These are phyloP conservation scores for Scrobipalpa atriplicella DNA, from an alignment of 2,888 invertebrate genomes.

Conservation along the genomic window DNA sequence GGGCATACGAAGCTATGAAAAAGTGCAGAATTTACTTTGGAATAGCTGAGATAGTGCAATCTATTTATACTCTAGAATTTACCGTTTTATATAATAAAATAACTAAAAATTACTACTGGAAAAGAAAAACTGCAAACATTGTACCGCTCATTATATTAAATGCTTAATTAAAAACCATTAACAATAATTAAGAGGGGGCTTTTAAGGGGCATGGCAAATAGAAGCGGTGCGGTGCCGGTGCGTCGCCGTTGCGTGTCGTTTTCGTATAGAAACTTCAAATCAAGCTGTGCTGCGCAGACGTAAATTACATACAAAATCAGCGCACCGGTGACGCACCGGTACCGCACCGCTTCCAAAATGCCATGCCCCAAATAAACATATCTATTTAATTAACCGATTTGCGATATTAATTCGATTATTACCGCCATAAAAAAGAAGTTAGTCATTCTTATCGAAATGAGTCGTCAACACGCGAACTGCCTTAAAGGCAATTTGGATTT, in stretches of 20 bases:
- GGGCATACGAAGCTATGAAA: too few relatives aligned
- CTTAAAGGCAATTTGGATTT: slow-evolving; percentile 75
- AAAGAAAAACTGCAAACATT: neutral
- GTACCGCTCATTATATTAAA: slow-evolving; percentile 12
- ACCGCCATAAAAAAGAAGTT: slow-evolving; percentile 73
- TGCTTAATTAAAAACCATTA: slow-evolving; percentile 35
- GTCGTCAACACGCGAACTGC: slow-evolving; percentile 35
- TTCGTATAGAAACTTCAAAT: too few relatives aligned
- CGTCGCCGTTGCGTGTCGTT: too few relatives aligned
- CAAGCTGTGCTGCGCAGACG: too few relatives aligned
- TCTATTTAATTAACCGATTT: slow-evolving; percentile 79
- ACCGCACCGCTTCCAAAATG: too few relatives aligned
- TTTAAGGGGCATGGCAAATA: too few relatives aligned
- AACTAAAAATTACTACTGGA: neutral
- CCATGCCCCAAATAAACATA: slow-evolving; percentile 59
- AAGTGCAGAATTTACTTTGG: too few relatives aligned
- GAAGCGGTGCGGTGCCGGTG: too few relatives aligned
- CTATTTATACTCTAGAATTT: too few relatives aligned
- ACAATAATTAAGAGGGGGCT: neutral
- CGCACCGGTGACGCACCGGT: too few relatives aligned
- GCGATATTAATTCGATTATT: slow-evolving; percentile 79
- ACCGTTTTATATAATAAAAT: too few relatives aligned
- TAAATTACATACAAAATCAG: too few relatives aligned
- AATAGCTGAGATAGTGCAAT: neutral
- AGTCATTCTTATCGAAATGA: slow-evolving; percentile 57